Percentiles rank a stretch among this genome's conserved stretches.
Evolutionary conservation across 2,888 invertebrate species (phyloP).

Genomic region (Scrobipalpa atriplicella): DNA sequence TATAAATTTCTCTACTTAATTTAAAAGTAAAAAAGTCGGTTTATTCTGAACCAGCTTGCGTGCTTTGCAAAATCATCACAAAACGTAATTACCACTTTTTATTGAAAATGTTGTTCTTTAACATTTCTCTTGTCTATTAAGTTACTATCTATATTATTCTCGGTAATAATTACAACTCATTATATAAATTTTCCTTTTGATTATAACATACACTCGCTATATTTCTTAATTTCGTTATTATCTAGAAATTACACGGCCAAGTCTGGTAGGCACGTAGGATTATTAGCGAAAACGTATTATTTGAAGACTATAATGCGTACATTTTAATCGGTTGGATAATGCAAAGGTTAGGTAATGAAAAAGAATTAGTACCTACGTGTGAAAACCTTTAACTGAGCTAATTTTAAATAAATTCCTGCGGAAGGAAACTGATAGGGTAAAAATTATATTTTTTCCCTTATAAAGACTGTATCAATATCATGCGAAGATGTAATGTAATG

Average conservation of each 20-base stretch:
- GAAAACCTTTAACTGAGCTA: neutral
- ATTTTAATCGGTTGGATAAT: constrained; percentile 2
- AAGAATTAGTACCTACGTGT: neutral
- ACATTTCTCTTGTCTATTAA: constrained; percentile 12
- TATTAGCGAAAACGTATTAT: neutral
- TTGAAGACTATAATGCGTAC: neutral
- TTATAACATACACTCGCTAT: constrained; percentile 1
- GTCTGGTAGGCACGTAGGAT: constrained; percentile 5
- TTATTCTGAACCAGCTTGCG: constrained; percentile 25
- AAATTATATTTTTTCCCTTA: neutral
- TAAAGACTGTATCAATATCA: constrained; percentile 18
- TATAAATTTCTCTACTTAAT: neutral
- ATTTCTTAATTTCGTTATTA: constrained; percentile 5
- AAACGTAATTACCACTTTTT: neutral
- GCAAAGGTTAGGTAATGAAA: neutral
- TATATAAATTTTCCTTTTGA: constrained; percentile 21
- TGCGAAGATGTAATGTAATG: neutral
- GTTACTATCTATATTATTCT: constrained; percentile 18
- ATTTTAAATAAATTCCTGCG: neutral
- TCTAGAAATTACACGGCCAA: constrained; percentile 15
- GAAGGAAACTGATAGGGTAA: neutral
- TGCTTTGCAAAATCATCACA: constrained; percentile 28
- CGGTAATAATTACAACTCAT: constrained; percentile 27
- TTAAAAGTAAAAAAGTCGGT: too few species aligned
- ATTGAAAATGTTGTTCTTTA: neutral